Conservation (phyloP, 2,113 vertebrate genomes). For the Neotragus moschatus region DNA sequence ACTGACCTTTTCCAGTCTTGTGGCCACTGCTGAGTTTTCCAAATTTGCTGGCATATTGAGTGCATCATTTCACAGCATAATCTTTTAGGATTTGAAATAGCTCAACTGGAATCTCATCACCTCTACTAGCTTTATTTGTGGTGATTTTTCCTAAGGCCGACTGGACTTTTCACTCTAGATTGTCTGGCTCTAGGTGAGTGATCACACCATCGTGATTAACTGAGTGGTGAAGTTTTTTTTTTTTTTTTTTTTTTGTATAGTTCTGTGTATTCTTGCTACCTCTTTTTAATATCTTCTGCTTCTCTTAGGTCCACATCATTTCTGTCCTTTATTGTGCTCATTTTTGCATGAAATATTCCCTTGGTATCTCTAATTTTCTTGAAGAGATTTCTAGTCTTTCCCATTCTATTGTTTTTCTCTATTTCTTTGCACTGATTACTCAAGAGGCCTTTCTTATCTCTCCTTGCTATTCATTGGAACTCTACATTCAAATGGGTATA, state of each 20-base stretch:
- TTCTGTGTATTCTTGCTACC: background rate
- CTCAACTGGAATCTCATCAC: background rate
- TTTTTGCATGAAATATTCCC: background rate
- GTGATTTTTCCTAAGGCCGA: background rate
- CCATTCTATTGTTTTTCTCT: background rate
- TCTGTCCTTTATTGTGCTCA: background rate
- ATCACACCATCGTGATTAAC: background rate
- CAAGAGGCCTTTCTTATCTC: background rate
- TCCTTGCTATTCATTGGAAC: background rate
- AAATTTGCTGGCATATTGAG: background rate
- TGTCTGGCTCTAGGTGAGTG: background rate
- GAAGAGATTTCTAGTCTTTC: background rate
- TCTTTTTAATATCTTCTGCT: background rate
- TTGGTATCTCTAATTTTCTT: background rate
- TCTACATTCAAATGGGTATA: background rate
- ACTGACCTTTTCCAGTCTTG: background rate
- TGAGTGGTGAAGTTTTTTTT: background rate
- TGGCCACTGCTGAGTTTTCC: background rate
- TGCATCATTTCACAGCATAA: background rate
- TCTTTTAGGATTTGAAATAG: background rate
- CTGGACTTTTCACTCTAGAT: background rate
- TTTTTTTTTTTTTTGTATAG: background rate
- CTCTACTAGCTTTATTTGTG: background rate
- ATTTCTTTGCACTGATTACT: background rate
- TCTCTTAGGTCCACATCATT: background rate